Base-by-base conservation (phyloP, 2,113 vertebrate genomes). In the Stegostoma tigrinum region DNA sequence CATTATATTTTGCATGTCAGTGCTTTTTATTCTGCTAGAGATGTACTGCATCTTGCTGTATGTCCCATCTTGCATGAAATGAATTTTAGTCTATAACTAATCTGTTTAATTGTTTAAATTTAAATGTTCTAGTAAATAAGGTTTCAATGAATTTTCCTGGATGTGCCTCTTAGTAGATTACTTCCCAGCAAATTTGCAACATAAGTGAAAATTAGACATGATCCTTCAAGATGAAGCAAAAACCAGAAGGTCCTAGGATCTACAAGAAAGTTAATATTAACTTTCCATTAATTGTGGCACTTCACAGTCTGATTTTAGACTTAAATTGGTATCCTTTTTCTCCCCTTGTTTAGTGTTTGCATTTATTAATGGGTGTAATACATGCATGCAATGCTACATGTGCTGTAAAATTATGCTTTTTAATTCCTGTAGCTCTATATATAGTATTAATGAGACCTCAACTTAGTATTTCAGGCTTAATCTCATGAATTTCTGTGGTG, bases 281-380 rank as follows among this genome's bases (percentile, higher is more conserved):
- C 96, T 96, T 78, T 96, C 96, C 96, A 96, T 97, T 96, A 97
- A 96, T 97, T 96, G 96, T 96, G 95, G 96, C 96, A 96, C 97
- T 97, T 98, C 97, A 97, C 97, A 97, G 97, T 97, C 96, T 96
- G 97, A 96, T 96, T 96, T 96, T 97, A 97, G 96, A 96, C 97
- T 96, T 96, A 97, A 96, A 97, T 96, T 96, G 96, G 95, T 97
- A 96, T 96, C 94, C 97, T 97, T 97, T 96, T 97, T 97, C 96
- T 45, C 45, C 97, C 96, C 96, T 96, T 96, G 96, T 96, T 96
- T 86, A 86, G n/a, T 94, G 61, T 94, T 67, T 70, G 93, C 93
- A 94, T 23, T 94, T 23, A 67, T 45, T 94, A 94, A 94, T 94
- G 66, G 97, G 96, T 97, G 96, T 52, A 97, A 96, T 96, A 94